These are phyloP conservation scores for Hucho hucho DNA, from an alignment of 2,113 vertebrate species.

Conservation along the genomic window DNA sequence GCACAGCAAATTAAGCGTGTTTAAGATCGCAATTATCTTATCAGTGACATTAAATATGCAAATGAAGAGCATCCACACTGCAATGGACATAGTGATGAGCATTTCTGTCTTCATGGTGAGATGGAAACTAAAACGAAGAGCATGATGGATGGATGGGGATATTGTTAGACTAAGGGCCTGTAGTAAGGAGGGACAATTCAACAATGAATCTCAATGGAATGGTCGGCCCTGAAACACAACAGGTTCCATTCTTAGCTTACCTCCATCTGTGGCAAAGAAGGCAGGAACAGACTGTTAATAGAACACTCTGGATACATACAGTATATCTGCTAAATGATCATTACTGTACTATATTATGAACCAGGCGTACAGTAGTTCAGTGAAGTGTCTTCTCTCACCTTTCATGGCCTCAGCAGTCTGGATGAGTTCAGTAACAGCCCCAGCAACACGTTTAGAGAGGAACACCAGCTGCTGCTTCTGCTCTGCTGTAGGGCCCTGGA, in stretches of 20 bases:
- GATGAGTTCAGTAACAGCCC: slow-evolving; percentile 95
- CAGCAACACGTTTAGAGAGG: slow-evolving; percentile 89
- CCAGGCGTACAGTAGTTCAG: not conserved
- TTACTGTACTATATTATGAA: not conserved
- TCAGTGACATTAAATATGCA: slow-evolving; percentile 7
- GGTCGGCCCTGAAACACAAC: slow-evolving; percentile 4
- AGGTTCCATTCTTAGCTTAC: slow-evolving; percentile 66
- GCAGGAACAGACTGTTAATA: slow-evolving; percentile 63
- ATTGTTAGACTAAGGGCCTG: not conserved
- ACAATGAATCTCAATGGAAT: slow-evolving; percentile 30
- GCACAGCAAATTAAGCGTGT: slow-evolving; percentile 48
- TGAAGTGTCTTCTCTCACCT: slow-evolving; percentile 69
- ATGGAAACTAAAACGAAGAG: slow-evolving; percentile 12
- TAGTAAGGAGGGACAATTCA: not conserved
- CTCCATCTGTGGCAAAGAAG: slow-evolving; percentile 76
- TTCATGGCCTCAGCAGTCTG: slow-evolving; percentile 98
- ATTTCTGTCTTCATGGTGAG: not conserved
- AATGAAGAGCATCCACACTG: slow-evolving; percentile 8
- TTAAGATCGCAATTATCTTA: not conserved
- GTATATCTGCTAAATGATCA: not conserved
- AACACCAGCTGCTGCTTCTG: slow-evolving; percentile 87
- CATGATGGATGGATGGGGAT: not conserved
- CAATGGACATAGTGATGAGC: not conserved
- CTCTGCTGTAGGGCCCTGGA: slow-evolving; percentile 89
- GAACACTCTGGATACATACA: not conserved